These are phyloP conservation scores for Larimichthys crocea DNA, from an alignment of 2,113 vertebrate species.

Conservation along the genomic window DNA sequence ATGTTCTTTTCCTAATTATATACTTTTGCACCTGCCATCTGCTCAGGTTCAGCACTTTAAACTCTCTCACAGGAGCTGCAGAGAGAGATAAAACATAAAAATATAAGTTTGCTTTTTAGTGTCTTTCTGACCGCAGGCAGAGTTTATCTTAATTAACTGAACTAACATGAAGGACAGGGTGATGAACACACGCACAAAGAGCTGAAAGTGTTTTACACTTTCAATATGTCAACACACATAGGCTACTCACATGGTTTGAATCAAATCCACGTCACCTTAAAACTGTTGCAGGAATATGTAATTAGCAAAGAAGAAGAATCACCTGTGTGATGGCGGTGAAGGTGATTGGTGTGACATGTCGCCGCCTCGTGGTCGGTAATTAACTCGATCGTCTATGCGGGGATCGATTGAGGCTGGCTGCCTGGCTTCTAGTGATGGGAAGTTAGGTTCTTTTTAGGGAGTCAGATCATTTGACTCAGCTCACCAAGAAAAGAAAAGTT, in stretches of 20 bases:
- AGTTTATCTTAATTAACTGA: neutral
- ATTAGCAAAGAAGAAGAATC: accelerated
- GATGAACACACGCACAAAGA: neutral
- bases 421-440: neutral
- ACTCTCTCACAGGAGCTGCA: neutral
- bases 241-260: neutral
- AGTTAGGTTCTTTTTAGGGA: too few species aligned
- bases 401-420: neutral
- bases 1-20: neutral
- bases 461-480: too few species aligned
- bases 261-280: conserved; percentile 11
- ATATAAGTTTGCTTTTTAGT: neutral
- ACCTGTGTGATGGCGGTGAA: too few species aligned
- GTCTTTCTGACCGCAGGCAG: neutral
- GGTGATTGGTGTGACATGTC: neutral
- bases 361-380: conserved; percentile 47
- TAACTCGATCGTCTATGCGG: too few species aligned
- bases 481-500: too few species aligned
- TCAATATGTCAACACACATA: too few species aligned
- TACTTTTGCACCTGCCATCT: conserved; percentile 1
- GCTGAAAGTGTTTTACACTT: too few species aligned
- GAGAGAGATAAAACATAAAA: neutral
- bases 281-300: neutral
- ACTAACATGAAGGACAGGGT: neutral
- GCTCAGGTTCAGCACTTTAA: neutral